Evolutionary conservation across 2,113 vertebrate species (phyloP).

Genomic region (Seriola rivoliana): DNA sequence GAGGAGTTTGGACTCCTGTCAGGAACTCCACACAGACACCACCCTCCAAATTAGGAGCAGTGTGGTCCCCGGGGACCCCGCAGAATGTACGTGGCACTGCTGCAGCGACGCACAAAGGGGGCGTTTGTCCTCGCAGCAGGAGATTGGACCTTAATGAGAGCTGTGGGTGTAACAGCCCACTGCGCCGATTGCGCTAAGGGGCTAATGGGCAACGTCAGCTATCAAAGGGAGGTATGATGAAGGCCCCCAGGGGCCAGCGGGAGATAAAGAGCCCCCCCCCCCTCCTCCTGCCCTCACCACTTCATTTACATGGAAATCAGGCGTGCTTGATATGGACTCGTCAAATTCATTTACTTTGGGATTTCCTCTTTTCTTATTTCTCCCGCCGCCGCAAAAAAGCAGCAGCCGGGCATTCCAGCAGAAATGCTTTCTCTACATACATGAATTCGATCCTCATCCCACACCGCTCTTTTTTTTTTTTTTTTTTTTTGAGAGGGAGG

Average conservation of each 20-base stretch:
- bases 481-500: slow-evolving; percentile 69
- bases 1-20: slow-evolving; percentile 71
- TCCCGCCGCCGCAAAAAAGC: slow-evolving; percentile 64
- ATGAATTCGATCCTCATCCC: slow-evolving; percentile 72
- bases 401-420: slow-evolving; percentile 64
- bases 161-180: slow-evolving; percentile 73
- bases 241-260: slow-evolving; percentile 62
- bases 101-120: slow-evolving; percentile 75
- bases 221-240: slow-evolving; percentile 82
- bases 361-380: slow-evolving; percentile 75
- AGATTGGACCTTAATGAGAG: slow-evolving; percentile 80
- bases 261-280: slow-evolving; percentile 67
- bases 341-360: slow-evolving; percentile 85
- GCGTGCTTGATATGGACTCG: slow-evolving; percentile 82
- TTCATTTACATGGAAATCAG: slow-evolving; percentile 86
- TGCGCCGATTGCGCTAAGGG: slow-evolving; percentile 62
- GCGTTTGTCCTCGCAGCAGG: slow-evolving; percentile 82
- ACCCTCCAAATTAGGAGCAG: slow-evolving; percentile 80
- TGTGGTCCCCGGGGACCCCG: slow-evolving; percentile 71
- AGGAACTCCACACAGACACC: slow-evolving; percentile 70
- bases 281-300: slow-evolving; percentile 41
- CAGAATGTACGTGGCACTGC: slow-evolving; percentile 73
- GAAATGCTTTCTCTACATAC: slow-evolving; percentile 75
- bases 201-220: slow-evolving; percentile 79
- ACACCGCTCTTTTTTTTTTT: slow-evolving; percentile 60